Base-by-base conservation (phyloP, 2,888 invertebrate species). In the Chrysolina americana region DNA sequence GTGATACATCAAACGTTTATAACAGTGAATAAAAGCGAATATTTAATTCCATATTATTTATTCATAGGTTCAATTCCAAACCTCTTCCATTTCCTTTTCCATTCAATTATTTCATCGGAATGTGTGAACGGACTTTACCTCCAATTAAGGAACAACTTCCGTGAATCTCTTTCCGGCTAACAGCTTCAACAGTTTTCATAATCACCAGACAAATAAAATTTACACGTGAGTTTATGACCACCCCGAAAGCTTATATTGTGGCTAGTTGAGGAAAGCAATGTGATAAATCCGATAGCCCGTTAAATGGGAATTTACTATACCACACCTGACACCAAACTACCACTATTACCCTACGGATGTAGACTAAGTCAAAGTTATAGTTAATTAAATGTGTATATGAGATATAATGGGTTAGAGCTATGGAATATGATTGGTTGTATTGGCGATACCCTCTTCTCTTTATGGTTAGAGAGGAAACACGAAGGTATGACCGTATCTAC, bases 361-460 rank as follows among this genome's bases (percentile, higher is more conserved):
- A 48, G 50, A 41, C 66, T 66, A 66, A 66, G 66, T 66, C 66
- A 66, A 50, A 66, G 66, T 66, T 66, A 66, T 66, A 66, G 66
- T 66, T 66, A 66, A 66, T 66, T 66, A 66, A 66, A 28, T 50
- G 66, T 66, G 48, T 66, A n/a, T 59, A 66, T 48, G 66, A 66
- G 66, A 66, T 66, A 66, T 66, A 36, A 48, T 48, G 66, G 66
- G 41, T 66, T 47, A 8, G 5, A 50, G 50, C 44, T n/a, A 17
- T 48, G 10, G 17, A 47, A 66, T 66, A 50, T 66, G 48, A 65
- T 65, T 65, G 65, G 65, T 65, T 41, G n/a, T 41, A 65, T 48
- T 65, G 36, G 47, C 48, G 23, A 65, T 21, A 11, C 5, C 53
- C 13, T n/a, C n/a, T 19, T 6, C 13, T 21, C 5, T 53, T 21